Evolutionary conservation across 2,888 invertebrate species (phyloP), one percentile per base, ranked within the genome.

Genomic region (Drosophila stalkeri): DNA sequence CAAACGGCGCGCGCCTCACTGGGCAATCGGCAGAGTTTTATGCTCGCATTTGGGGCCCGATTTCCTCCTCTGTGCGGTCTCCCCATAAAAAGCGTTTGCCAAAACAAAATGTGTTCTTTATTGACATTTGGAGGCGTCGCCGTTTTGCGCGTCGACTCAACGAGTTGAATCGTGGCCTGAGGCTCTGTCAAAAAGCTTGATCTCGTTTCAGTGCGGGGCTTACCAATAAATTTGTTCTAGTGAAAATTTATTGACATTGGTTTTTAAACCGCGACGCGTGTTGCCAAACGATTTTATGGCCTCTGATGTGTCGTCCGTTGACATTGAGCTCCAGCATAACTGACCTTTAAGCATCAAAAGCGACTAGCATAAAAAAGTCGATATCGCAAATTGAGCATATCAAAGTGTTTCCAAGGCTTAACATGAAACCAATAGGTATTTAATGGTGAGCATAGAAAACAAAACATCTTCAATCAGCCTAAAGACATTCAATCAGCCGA

Each of bases 231-330:
- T 87, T 84, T 90, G 73, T 80, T 87, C 87, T 87, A 87, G 86
- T 87, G 86, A 87, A 87, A 87, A 90, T 87, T 87, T 87, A 87
- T 89, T 81, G 85, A 51, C 89, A 87, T 87, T 84, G 90, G 72
- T 80, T 87, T 87, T 89, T 90, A 90, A 86, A 86, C 77, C 82
- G 85, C 90, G 89, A 80, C 75, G 90, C 89, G 87, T 90, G 86
- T 64, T 84, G 82, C 72, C 72, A 72, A 69, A 73, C 69, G 67
- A 37, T 88, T 87, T 85, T 80, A 90, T 82, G 74, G 75, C 71
- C 54, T 68, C 61, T 64, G 82, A 74, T 81, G 74, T 68, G 59
- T 9, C 61, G 74, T 65, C 77, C 72, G 80, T 75, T 82, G 90
- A 68, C 87, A 73, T 84, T 87, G 75, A 70, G 62, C 20, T 61